Base-by-base conservation (phyloP, 2,888 invertebrate genomes). In the Tetragonula carbonaria region DNA sequence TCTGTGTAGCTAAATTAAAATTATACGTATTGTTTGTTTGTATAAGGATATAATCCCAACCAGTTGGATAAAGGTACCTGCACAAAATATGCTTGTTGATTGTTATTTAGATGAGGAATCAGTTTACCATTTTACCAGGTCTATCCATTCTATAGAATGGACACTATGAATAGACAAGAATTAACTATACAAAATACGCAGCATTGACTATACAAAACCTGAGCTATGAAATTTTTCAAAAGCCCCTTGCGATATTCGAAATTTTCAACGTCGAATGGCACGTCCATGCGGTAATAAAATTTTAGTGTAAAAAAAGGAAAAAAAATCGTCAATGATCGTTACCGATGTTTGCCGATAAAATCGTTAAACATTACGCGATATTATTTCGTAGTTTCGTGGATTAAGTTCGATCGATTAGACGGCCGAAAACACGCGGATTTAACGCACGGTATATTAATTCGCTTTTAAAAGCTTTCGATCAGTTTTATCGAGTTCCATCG, bases 401-500 rank as follows among this genome's bases (percentile, higher is more conserved):
- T 8, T n/a, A 28, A 53, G 45, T 67, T 71, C n/a, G 55, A 16
- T 38, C 11, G 14, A 16, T 38, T 21, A 21, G 28, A 28, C 51
- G 5, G 2, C 6, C 16, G 55, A 55, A 55, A 71, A 55, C 38
- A 38, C n/a, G 33, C 55, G 8, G 33, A 71, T 38, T 57, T n/a
- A 55, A 16, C n/a, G 55, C 4, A 38, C 16, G 3, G 0, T 3
- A 72, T 59, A 38, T 72, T 59, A 72, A 72, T 57, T 18, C 57
- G 13, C 72, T 23, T 38, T 72, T 38, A 18, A 57, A 59, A 72
- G 38, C 57, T 33, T 72, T 23, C 72, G 8, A 57, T 57, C 13
- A 45, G 23, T 38, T 57, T 57, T 38, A 72, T 72, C 45, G 21
- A 23, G 18, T 45, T 23, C 18, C 23, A 72, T 23, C 57, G 57